Evolutionary conservation across 1,140 invertebrate genomes (phyloP).

Genomic region (Trinorchestia longiramus): DNA sequence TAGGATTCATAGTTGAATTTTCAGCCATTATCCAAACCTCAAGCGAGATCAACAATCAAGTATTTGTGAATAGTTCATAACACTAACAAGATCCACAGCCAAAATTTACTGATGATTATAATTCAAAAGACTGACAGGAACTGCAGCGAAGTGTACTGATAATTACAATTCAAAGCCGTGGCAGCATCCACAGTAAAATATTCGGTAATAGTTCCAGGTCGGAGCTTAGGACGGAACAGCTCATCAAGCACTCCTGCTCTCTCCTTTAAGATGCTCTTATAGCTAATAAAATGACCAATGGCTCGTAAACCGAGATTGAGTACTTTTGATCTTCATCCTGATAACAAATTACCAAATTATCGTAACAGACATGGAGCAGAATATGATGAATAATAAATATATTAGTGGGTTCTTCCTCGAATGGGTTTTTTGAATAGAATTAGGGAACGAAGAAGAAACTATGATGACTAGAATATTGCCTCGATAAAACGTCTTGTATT

Average conservation of each 20-base stretch:
- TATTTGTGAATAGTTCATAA: background rate
- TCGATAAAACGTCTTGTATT: background rate
- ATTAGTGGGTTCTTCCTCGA: background rate
- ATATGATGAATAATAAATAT: background rate
- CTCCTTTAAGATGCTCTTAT: background rate
- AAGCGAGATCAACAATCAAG: background rate
- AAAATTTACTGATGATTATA: background rate
- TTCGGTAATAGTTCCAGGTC: background rate
- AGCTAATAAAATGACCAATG: background rate
- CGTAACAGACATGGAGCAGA: background rate
- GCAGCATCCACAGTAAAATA: background rate
- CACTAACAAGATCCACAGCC: background rate
- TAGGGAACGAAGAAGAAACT: background rate
- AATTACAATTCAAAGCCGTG: background rate
- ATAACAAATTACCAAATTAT: background rate
- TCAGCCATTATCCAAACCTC: background rate
- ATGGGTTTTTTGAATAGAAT: background rate
- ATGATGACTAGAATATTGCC: background rate
- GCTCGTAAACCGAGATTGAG: background rate
- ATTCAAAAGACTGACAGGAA: background rate
- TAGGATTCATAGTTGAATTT: background rate
- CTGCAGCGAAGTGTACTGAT: background rate
- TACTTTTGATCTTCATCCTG: background rate
- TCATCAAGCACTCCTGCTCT: background rate
- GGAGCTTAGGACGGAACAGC: background rate